These are phyloP conservation scores for Limulus polyphemus DNA, from an alignment of 2,888 invertebrate genomes.

Conservation along the genomic window DNA sequence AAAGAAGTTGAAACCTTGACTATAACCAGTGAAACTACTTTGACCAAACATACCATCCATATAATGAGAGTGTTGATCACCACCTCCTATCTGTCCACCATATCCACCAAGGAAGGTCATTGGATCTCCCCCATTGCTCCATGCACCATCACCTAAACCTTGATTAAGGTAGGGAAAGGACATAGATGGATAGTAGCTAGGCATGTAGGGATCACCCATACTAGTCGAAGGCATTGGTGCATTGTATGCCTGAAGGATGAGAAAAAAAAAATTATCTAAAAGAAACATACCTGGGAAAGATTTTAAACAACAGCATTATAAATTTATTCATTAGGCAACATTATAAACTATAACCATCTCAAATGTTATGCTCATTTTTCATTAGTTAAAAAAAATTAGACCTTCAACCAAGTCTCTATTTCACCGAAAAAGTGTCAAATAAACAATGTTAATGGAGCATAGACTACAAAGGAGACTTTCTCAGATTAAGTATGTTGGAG, in stretches of 20 bases:
- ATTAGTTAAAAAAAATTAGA: no score
- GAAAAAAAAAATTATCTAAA: no score
- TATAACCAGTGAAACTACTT: slow-evolving; percentile 42
- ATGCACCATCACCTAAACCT: slow-evolving; percentile 72
- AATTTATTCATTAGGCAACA: no score
- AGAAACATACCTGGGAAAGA: no score
- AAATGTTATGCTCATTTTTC: no score
- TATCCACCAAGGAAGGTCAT: slow-evolving; percentile 72
- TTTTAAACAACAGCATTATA: no score
- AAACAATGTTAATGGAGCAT: no score
- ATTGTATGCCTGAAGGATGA: slow-evolving; percentile 32
- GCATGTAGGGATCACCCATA: slow-evolving; percentile 53
- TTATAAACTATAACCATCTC: no score
- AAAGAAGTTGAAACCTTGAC: slow-evolving; percentile 60
- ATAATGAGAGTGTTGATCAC: slow-evolving; percentile 52
- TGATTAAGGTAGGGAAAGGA: slow-evolving; percentile 85
- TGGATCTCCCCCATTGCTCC: slow-evolving; percentile 80
- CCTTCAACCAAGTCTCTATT: no score
- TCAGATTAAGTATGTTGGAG: no score
- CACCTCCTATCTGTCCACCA: slow-evolving; percentile 52
- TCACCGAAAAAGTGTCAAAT: no score
- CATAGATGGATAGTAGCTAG: slow-evolving; percentile 45
- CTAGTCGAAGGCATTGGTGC: slow-evolving; percentile 43
- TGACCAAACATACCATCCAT: slow-evolving; percentile 62
- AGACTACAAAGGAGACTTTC: no score